A percentile compares a stretch with the other conserved stretches of the same genome.
These are phyloP conservation scores for Argyra leucocephala DNA, from an alignment of 2,888 invertebrate species.

Conservation along the genomic window DNA sequence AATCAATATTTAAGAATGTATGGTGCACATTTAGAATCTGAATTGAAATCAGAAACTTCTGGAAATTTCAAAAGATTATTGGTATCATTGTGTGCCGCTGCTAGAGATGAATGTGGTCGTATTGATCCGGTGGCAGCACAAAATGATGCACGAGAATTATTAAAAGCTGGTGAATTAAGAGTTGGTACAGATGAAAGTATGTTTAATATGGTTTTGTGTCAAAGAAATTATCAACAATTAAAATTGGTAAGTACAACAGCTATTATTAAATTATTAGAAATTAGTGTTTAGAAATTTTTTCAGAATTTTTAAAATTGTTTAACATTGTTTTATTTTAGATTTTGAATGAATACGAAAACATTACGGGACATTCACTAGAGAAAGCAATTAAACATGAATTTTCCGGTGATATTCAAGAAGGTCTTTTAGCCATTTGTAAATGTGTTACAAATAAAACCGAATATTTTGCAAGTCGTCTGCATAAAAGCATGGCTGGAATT, in stretches of 20 bases:
- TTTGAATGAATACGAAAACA: constrained; percentile 46
- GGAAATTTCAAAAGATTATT: constrained; percentile 85
- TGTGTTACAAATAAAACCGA: constrained; percentile 68
- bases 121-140: constrained; percentile 63
- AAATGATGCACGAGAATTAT: constrained; percentile 69
- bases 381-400: constrained; percentile 74
- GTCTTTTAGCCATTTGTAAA: constrained; percentile 69
- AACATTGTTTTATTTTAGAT: constrained; percentile 28
- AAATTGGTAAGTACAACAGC: constrained; percentile 34
- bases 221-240: constrained; percentile 60
- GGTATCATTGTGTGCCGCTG: constrained; percentile 69
- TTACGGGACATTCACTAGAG: constrained; percentile 71
- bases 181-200: constrained; percentile 78
- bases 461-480: constrained; percentile 78
- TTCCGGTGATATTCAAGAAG: constrained; percentile 71
- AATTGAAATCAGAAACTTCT: constrained; percentile 77
- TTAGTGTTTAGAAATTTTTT: no score
- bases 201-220: constrained; percentile 75
- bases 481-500: constrained; percentile 80
- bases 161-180: constrained; percentile 59
- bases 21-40: constrained; percentile 67
- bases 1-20: constrained; percentile 68
- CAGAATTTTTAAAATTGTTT: constrained; percentile 14
- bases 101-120: constrained; percentile 61
- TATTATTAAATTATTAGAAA: not conserved